Base-by-base conservation (phyloP, 2,113 vertebrate genomes). In the Ondatra zibethicus region DNA sequence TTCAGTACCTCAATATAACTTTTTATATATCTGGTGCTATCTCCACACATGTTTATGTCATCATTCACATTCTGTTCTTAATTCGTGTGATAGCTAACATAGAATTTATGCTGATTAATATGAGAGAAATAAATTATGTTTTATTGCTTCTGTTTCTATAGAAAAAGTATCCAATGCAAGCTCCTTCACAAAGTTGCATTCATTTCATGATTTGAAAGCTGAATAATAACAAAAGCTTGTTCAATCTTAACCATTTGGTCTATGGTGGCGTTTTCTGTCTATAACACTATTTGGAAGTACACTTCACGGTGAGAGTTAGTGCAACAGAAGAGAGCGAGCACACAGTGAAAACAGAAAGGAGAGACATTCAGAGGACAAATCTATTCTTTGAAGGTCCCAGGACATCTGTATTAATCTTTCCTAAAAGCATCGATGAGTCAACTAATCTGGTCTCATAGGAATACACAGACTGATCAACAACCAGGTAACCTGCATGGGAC, bases 211-310 rank as follows among this genome's bases (percentile, higher is more conserved):
- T 89, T 33, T 31, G 4, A 72, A 89, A 45, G 4, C 33, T 73
- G 3, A n/a, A 82, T 61, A 25, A 14, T 23, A 58, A 27, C 17
- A 31, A 4, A 31, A n/a, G 23, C 47, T n/a, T 31, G 16, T 11
- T 27, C 11, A 2, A 23, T 17, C 9, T 6, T 19, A 23, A 31
- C 23, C 13, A 10, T 25, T 55, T 16, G 4, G 23, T 80, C 9
- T 72, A 23, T 58, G 21, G 31, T 63, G 6, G 61, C 11, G 23
- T 1, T 7, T 50, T 88, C 52, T 27, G 7, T 19, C 19, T 63
- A 29, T 1, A 33, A 5, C 8, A 17, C 8, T 39, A 16, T 13
- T 10, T 65, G 5, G 0, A 50, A 16, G 1, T 36, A 36, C 12
- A 5, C 3, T n/a, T 72, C n/a, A 33, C 63, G 16, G 10, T 72